phyloP scores from a whole-genome alignment of 2,113 vertebrate genomes.

The Crotophaga sulcirostris region DNA sequence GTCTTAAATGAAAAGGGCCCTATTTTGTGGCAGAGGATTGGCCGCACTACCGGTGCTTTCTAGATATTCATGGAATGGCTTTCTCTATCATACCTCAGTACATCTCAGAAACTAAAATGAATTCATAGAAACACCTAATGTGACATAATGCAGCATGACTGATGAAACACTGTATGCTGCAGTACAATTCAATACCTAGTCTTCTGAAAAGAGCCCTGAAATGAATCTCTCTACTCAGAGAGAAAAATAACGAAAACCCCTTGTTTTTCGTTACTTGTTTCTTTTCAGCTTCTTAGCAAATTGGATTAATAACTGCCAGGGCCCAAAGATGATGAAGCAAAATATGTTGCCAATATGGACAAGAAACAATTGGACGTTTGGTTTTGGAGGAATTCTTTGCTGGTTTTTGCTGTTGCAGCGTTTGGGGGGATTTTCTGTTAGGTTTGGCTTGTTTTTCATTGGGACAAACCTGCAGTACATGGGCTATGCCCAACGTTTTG shows the following conservation, averaged over 20 bases:
- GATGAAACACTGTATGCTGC: constrained; percentile 64
- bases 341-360: background rate
- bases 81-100: constrained; percentile 63
- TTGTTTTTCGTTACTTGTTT: constrained; percentile 27
- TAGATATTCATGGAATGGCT: constrained; percentile 47
- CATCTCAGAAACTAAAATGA: constrained; percentile 63
- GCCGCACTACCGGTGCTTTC: background rate
- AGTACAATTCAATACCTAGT: constrained; percentile 38
- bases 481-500: background rate
- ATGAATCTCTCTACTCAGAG: constrained; percentile 46
- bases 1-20: background rate
- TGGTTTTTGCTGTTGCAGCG: background rate
- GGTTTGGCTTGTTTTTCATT: background rate
- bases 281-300: constrained; percentile 1
- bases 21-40: background rate
- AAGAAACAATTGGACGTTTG: rapidly evolving
- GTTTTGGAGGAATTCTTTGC: too few species aligned
- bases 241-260: background rate
- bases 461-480: background rate
- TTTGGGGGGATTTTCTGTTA: background rate
- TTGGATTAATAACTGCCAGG: background rate
- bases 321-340: background rate
- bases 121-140: constrained; percentile 66
- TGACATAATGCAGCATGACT: constrained; percentile 67
- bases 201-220: constrained; percentile 64